Base-by-base conservation (phyloP, 1,140 invertebrate genomes). In the Contarinia nasturtii region DNA sequence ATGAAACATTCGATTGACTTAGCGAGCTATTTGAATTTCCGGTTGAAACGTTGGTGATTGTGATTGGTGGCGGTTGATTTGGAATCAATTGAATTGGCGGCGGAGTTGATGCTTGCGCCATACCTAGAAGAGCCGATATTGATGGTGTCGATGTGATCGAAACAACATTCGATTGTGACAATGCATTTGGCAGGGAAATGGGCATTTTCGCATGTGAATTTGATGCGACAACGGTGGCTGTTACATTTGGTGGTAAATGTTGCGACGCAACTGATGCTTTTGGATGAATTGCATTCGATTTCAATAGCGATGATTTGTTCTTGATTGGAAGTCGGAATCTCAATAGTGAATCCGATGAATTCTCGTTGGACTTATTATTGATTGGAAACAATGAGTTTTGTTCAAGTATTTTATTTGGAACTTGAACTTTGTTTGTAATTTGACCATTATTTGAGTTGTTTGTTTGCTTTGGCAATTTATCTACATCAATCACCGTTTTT, bases 301-400 rank as follows among this genome's bases (percentile, higher is more conserved):
- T 43, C n/a, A 43, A 17, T 17, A 43, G 18, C n/a, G 41, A 43
- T 14, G 41, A 18, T 18, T 43, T 43, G 12, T 18, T 43, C 18
- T 43, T 43, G 15, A 27, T 27, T 10, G 27, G 27, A 5, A 27
- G 10, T 5, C 41, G 41, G 7, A 43, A n/a, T 18, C 18, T 18
- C 2, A 43, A 14, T 17, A 43, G 18, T 7, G 41, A 43, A 17
- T 43, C 41, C 2, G 18, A 7, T 18, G 41, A 18, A 21, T 17
- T 43, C 11, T 12, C 17, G 7, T 20, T 43, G 17, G 41, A 43
- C 10, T 17, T 38, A 12, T 14, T 38, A 14, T 5, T 20, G 4
- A 48, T 18, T 12, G 47, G 47, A n/a, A 48, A 43, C n/a, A 48
- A 21, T 19, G 47, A 48, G 19, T 48, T 48, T 36, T 48, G 47